phyloP scores from a whole-genome alignment of 2,113 vertebrate species.

The Rhinopomastus cyanomelas region DNA sequence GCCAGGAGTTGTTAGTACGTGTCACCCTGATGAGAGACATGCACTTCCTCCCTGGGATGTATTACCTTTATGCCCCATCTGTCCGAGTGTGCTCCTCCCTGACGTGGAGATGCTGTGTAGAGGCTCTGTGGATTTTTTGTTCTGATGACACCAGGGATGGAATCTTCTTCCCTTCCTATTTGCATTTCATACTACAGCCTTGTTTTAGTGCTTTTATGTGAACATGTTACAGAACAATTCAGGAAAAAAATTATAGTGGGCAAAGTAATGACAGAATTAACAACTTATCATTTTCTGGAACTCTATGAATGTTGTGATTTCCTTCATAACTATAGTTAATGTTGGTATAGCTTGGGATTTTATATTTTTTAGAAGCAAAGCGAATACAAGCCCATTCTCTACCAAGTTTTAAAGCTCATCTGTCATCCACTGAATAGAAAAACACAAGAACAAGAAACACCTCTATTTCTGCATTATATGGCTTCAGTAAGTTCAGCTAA shows the following conservation, averaged over 20 bases:
- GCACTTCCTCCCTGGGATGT: not conserved
- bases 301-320: not conserved
- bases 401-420: not conserved
- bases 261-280: not conserved
- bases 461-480: not conserved
- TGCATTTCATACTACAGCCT: not conserved
- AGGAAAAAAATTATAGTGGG: not conserved
- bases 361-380: not conserved
- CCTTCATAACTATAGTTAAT: not conserved
- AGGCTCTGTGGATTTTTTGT: not conserved
- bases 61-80: not conserved
- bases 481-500: not conserved
- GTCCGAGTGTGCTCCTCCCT: not conserved
- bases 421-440: not conserved
- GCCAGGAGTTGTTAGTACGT: not conserved
- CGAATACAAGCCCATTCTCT: not conserved
- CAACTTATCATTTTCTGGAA: not conserved
- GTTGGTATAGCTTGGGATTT: not conserved
- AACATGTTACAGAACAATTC: not conserved
- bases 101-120: not conserved
- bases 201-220: not conserved
- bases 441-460: not conserved
- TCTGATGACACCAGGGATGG: not conserved
- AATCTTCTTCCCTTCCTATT: not conserved
- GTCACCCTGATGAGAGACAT: not conserved